Conservation (phyloP, 2,113 vertebrate genomes). For the Ameiurus melas region DNA sequence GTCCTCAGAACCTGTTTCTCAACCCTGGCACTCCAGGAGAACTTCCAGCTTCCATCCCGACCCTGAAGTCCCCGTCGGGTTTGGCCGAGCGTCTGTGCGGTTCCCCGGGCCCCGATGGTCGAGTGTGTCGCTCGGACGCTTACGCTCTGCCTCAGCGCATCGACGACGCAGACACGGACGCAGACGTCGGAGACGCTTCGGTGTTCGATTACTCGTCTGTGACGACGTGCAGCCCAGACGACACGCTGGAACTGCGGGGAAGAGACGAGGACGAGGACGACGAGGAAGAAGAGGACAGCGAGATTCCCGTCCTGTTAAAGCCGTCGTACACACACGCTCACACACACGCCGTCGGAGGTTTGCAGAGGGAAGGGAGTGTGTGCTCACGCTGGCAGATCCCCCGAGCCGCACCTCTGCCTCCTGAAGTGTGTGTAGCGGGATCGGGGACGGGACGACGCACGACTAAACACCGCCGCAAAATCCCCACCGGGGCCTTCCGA, state of each 20-base stretch:
- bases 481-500: slow-evolving; percentile 68
- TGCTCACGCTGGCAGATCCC: slow-evolving; percentile 75
- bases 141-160: slow-evolving; percentile 27
- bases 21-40: slow-evolving; percentile 23
- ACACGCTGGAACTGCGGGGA: slow-evolving; percentile 60
- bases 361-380: slow-evolving; percentile 63
- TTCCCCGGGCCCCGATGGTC: slow-evolving; percentile 41
- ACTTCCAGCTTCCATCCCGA: background rate
- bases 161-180: slow-evolving; percentile 66
- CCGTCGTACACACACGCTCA: slow-evolving; percentile 60
- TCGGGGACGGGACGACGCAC: slow-evolving; percentile 17
- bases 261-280: slow-evolving; percentile 56
- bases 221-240: slow-evolving; percentile 73
- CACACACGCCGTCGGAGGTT: slow-evolving; percentile 17
- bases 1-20: slow-evolving; percentile 16
- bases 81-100: slow-evolving; percentile 45
- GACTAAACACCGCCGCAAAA: slow-evolving; percentile 44
- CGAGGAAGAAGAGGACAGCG: slow-evolving; percentile 70
- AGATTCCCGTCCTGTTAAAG: slow-evolving; percentile 74
- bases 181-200: slow-evolving; percentile 65
- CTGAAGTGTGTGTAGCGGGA: slow-evolving; percentile 33
- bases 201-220: slow-evolving; percentile 76
- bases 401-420: slow-evolving; percentile 63
- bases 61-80: slow-evolving; percentile 30
- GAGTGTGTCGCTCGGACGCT: slow-evolving; percentile 39